These are phyloP conservation scores for Atopsyche davidsoni DNA, from an alignment of 1,140 invertebrate species.

Conservation along the genomic window DNA sequence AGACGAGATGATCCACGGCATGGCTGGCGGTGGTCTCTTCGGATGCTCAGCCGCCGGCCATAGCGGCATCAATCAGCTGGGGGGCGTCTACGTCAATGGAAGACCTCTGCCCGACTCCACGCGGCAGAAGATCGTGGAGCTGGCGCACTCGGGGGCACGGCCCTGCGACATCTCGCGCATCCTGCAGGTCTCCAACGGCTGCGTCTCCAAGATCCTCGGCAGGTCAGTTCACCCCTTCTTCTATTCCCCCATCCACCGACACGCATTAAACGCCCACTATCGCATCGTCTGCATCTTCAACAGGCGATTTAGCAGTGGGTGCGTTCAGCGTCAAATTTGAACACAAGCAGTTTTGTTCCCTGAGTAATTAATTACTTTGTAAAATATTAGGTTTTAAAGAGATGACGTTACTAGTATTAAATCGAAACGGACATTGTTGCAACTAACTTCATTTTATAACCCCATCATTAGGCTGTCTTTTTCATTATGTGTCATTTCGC, in stretches of 20 bases:
- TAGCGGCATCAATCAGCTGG: conserved; percentile 96
- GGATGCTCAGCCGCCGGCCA: conserved; percentile 79
- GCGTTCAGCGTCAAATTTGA: too few relatives aligned
- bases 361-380: too few relatives aligned
- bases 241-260: too few relatives aligned
- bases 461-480: too few relatives aligned
- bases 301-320: too few relatives aligned
- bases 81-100: conserved; percentile 97
- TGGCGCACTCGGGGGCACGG: conserved; percentile 92
- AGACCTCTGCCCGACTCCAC: conserved; percentile 94
- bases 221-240: conserved; percentile 58
- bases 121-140: conserved; percentile 94
- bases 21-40: conserved; percentile 57
- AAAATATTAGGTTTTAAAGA: background rate
- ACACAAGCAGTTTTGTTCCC: too few relatives aligned
- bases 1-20: conserved; percentile 49
- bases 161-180: conserved; percentile 98
- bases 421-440: too few relatives aligned
- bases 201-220: conserved; percentile 91
- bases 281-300: too few relatives aligned
- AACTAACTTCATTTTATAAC: too few relatives aligned
- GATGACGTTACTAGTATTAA: too few relatives aligned
- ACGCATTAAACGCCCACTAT: too few relatives aligned
- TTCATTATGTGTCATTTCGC: too few relatives aligned
- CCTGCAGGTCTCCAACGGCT: conserved; percentile 94